Base-by-base conservation (phyloP, 2,888 invertebrate genomes). In the Homarus gammarus region DNA sequence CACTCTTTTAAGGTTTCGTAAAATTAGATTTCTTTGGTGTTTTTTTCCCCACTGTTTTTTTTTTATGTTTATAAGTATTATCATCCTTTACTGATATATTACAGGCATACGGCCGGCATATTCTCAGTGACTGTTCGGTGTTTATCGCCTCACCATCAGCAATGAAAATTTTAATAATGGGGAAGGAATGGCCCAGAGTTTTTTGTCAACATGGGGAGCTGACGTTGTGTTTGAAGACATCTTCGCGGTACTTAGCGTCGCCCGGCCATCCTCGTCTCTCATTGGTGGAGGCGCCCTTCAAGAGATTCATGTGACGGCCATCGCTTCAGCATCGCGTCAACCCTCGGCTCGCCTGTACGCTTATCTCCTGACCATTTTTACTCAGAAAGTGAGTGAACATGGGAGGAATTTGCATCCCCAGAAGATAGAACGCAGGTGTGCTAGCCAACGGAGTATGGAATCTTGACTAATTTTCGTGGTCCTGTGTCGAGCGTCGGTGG, bases 301-400 rank as follows among this genome's bases (percentile, higher is more conserved):
- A 49, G 84, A 84, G 84, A 84, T 84, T 84, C 84, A 84, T 75
- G 84, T 75, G 84, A 84, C 84, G 84, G 84, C 61, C 75, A 27
- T 75, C 38, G 61, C 84, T 56, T 75, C 49, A 51, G 70, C 75
- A 72, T 49, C 61, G 73, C 75, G 40, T 75, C 61, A 27, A 61
- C 73, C 84, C 84, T 36, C 40, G 78, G 51, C 33, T 44, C 31
- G 61, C 77, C 85, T 77, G 73, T 77, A 64, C 44, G 68, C 68
- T 86, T 86, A 86, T 86, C 78, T 70, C 51, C 31, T 6, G 12
- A 36, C 70, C 78, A 27, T 86, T 86, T 86, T 86, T 86, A 78
- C 86, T 51, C 49, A 38, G 78, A 64, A 85, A 86, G 49, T 86
- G 70, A 70, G 86, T 86, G 79, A 86, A 78, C 86, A 77, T 40